Base-by-base conservation (phyloP, 2,888 invertebrate genomes). In the Macrophya annulata region DNA sequence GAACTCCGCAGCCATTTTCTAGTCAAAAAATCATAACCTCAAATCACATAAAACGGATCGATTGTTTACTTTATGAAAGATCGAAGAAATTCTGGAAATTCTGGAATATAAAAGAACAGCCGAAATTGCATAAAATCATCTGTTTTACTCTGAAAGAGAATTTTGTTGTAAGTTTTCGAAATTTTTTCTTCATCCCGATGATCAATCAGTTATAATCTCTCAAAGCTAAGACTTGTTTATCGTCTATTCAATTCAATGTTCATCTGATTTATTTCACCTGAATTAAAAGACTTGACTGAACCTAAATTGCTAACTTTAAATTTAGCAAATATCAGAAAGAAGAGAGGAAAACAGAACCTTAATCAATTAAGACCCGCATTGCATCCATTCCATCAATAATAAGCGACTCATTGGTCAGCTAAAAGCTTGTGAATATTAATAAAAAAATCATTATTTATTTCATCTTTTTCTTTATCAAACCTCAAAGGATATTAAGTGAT, bases 41-140 rank as follows among this genome's bases (percentile, higher is more conserved):
- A 76, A 48, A 76, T 15, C 21, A 9, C 9, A 43, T 10, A 0
- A 21, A 72, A 12, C 21, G 4, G 0, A 25, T 76, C 48, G 51
- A 76, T 76, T 76, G 76, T 76, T 76, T 76, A 48, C 25, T 76
- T 48, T 43, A 3, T 45, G 25, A 15, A 48, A 12, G n/a, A 48
- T 6, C 21, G 15, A 5, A n/a, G 4, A 55, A 55, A 55, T n/a
- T n/a, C n/a, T n/a, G n/a, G n/a, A 17, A 55, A n/a, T n/a, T n/a
- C n/a, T n/a, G n/a, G 55, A 55, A n/a, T 76, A 10, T 25, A 48
- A 25, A 45, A 25, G 4, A 10, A 9, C 10, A 25, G 15, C 15
- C 12, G 43, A 25, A 17, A 31, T 31, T 40, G 17, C n/a, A 55
- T 15, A 55, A 55, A 55, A 77, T 55, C 37, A 37, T n/a, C 77